phyloP scores from a whole-genome alignment of 2,888 invertebrate genomes.

The Tachina fera region DNA sequence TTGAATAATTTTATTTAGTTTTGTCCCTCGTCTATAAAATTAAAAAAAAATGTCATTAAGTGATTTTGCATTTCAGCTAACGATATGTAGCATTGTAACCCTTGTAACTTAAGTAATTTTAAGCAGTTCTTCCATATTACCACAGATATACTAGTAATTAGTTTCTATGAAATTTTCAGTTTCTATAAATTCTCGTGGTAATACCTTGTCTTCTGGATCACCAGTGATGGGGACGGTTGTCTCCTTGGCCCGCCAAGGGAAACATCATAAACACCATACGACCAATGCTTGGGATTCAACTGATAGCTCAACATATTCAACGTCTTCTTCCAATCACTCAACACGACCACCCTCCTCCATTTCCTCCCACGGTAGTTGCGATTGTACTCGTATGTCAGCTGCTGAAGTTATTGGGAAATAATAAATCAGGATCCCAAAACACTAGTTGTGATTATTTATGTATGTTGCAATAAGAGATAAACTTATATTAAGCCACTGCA shows the following conservation, averaged over 20 bases:
- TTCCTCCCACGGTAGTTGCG: constrained; percentile 75
- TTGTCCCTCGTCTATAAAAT: too few species aligned
- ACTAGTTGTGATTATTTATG: too few species aligned
- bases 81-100: too few species aligned
- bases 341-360: constrained; percentile 75
- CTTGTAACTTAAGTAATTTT: too few species aligned
- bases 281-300: constrained; percentile 76
- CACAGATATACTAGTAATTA: too few species aligned
- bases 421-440: background rate
- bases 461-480: too few species aligned
- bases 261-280: constrained; percentile 68
- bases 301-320: constrained; percentile 74
- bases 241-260: constrained; percentile 74
- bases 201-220: constrained; percentile 73
- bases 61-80: too few species aligned
- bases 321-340: constrained; percentile 75
- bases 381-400: constrained; percentile 50
- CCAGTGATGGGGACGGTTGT: constrained; percentile 78
- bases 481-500: too few species aligned
- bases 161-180: constrained; percentile 15
- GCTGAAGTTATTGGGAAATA: constrained; percentile 12
- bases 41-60: too few species aligned
- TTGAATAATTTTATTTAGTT: too few species aligned
- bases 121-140: too few species aligned
- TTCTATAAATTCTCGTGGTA: constrained; percentile 29